A percentile compares a stretch with the other conserved stretches of the same genome.
These are phyloP conservation scores for Acholoe squamosa DNA, from an alignment of 2,888 invertebrate genomes.

Conservation along the genomic window DNA sequence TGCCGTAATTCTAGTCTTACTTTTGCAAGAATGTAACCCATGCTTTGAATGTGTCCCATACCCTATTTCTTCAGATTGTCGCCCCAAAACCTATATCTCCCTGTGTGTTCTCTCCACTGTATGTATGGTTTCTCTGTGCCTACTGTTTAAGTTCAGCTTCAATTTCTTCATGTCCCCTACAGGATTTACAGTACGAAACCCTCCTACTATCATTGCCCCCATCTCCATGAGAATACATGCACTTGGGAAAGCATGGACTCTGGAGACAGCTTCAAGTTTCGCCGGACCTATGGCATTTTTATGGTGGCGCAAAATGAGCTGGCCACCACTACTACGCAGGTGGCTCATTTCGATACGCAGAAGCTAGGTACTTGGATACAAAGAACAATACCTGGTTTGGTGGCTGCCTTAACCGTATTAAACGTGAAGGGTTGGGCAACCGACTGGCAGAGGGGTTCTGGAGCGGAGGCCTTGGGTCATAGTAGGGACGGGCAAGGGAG, in stretches of 20 bases:
- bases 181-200: slow-evolving; percentile 36
- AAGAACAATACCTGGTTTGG: not conserved
- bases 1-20: too few species aligned
- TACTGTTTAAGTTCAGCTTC: not conserved
- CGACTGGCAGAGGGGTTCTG: not conserved
- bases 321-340: not conserved
- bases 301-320: not conserved
- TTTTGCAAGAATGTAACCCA: too few species aligned
- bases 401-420: not conserved
- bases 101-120: too few species aligned
- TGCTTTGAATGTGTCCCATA: too few species aligned
- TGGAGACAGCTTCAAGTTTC: slow-evolving; percentile 47
- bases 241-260: slow-evolving; percentile 27
- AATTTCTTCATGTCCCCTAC: not conserved
- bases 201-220: slow-evolving; percentile 41
- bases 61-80: too few species aligned
- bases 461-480: not conserved
- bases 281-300: slow-evolving; percentile 36
- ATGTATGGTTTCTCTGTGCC: too few species aligned
- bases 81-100: too few species aligned
- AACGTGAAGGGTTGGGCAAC: not conserved
- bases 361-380: not conserved
- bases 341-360: not conserved
- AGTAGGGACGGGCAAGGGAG: not conserved
- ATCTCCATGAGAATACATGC: slow-evolving; percentile 22